Percentiles rank a stretch among this genome's conserved stretches.
These are phyloP conservation scores for Iguana delicatissima DNA, from an alignment of 2,797 vertebrate genomes.

Conservation along the genomic window DNA sequence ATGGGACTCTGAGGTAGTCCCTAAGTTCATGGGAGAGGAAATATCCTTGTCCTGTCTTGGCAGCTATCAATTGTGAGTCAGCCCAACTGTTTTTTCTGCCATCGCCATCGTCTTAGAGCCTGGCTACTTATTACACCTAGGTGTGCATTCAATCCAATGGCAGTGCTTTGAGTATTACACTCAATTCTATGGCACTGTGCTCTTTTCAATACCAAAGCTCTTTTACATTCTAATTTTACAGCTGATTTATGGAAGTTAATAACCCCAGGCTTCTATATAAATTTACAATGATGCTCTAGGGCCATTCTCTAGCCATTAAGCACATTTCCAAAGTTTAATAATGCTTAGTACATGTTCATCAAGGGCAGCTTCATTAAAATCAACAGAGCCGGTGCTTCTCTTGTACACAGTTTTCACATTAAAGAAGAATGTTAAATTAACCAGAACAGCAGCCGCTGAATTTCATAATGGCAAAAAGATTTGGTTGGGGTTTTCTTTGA, in stretches of 20 bases:
- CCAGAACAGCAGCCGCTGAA: conserved; percentile 6
- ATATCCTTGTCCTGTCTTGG: background rate
- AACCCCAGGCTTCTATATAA: conserved; percentile 31
- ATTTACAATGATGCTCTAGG: background rate
- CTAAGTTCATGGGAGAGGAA: no score
- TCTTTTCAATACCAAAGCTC: background rate
- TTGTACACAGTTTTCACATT: conserved; percentile 4
- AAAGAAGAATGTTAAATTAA: conserved; percentile 32
- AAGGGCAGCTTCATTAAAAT: conserved; percentile 29
- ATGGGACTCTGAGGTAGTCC: background rate
- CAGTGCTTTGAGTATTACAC: background rate
- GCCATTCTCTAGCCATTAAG: conserved; percentile 18
- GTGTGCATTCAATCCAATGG: background rate
- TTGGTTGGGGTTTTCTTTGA: background rate
- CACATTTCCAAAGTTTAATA: conserved; percentile 30
- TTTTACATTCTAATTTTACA: conserved; percentile 6
- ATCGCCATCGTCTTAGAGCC: background rate
- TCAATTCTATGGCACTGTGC: background rate
- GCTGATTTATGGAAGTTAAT: conserved; percentile 29
- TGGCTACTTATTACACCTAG: background rate
- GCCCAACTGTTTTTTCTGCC: background rate
- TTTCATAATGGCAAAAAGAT: conserved; percentile 22
- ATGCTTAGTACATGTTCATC: conserved; percentile 28
- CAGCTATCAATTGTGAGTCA: background rate
- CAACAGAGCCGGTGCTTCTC: conserved; percentile 1